Conservation (phyloP, 1,140 invertebrate species). For the Rhynchophorus ferrugineus region DNA sequence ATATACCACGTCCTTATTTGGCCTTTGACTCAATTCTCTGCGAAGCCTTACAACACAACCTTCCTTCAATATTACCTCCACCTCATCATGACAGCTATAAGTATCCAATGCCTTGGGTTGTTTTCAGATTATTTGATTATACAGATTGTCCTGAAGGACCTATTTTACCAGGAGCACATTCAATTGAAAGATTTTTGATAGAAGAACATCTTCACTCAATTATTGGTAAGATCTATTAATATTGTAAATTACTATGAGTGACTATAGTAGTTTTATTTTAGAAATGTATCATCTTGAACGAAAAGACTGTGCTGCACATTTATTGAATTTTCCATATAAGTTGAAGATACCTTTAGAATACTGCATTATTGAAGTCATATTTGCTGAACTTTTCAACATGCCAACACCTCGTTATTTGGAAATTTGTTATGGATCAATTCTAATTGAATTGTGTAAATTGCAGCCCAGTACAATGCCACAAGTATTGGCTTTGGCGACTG, state of each 20-base stretch:
- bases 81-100: constrained; percentile 82
- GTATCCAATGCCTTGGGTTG: constrained; percentile 86
- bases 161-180: constrained; percentile 87
- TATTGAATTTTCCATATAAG: constrained; percentile 90
- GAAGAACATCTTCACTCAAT: constrained; percentile 96
- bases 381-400: constrained; percentile 89
- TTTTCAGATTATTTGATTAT: constrained; percentile 95
- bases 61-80: constrained; percentile 81
- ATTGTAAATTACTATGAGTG: background rate
- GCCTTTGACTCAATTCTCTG: constrained; percentile 92
- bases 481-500: constrained; percentile 94
- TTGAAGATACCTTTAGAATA: constrained; percentile 95
- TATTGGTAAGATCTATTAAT: constrained; percentile 42
- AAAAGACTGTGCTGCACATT: constrained; percentile 87
- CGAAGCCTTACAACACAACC: constrained; percentile 91
- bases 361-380: constrained; percentile 95
- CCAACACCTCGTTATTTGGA: constrained; percentile 83
- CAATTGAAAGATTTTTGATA: constrained; percentile 95
- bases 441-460: constrained; percentile 96
- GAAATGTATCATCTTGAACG: constrained; percentile 82
- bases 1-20: constrained; percentile 90
- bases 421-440: constrained; percentile 89
- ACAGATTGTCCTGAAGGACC: constrained; percentile 95
- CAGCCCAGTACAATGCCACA: constrained; percentile 96
- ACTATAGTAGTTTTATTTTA: constrained; percentile 11